Base-by-base conservation (phyloP, 2,797 vertebrate species). In the Sciurus carolinensis region DNA sequence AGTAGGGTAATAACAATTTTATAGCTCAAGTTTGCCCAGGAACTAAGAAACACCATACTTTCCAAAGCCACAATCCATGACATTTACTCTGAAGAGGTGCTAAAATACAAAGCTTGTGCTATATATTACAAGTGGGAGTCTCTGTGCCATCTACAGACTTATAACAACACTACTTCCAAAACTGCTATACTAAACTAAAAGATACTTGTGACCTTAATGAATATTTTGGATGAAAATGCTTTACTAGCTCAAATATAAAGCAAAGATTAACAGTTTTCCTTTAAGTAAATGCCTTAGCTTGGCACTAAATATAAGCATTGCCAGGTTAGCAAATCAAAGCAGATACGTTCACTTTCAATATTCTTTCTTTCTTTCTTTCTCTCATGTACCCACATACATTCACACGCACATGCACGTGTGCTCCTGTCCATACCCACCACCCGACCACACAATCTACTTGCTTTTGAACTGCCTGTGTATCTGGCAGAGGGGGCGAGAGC, bases 211-310 rank as follows among this genome's bases (percentile, higher is more conserved):
- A 86, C 28, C 57, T 97, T 97, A 97, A 97, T 96, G 92, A 88
- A 93, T 94, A 97, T 95, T 82, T 94, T 88, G 75, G 80, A 91
- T 96, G 94, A 97, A 98, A 98, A 95, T 44, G 77, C 7, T 87
- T 93, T 96, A 96, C 73, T 89, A 95, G 73, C 71, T 98, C 66
- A 85, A 94, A 69, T 59, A 94, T 90, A 97, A 97, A 93, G 96
- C 47, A 93, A 94, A 64, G 44, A 97, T 91, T 82, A 96, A 97
- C 79, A 95, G 39, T 84, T 81, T 54, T 95, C 82, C 73, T 71
- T 67, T 54, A 73, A 90, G 57, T 81, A 86, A 97, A 97, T 90
- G 75, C 24, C 81, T 95, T 42, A 69, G 36, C 15, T 94, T 44
- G 42, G 39, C 47, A 44, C n/a, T 83, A 80, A 92, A 85, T 80